Conservation (phyloP, 2,888 invertebrate genomes). For the Drosophila emarginata region DNA sequence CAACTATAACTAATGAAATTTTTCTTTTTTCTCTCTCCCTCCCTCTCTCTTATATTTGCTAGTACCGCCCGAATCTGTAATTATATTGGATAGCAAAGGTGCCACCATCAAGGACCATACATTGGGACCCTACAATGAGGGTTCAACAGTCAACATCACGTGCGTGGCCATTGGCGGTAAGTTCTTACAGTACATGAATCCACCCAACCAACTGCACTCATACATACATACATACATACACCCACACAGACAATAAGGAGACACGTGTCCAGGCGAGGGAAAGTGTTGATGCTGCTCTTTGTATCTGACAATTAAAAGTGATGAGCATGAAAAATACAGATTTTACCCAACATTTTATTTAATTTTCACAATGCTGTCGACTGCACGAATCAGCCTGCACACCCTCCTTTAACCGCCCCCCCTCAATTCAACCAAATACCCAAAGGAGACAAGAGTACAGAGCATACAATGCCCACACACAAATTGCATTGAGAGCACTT, state of each 20-base stretch:
- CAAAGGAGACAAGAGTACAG: slow-evolving; percentile 1
- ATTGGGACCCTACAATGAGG: slow-evolving; percentile 93
- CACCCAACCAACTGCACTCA: background rate
- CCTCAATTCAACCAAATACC: slow-evolving; percentile 1
- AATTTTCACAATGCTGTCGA: slow-evolving; percentile 72
- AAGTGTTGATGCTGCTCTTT: slow-evolving; percentile 72
- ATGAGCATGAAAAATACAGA: slow-evolving; percentile 61
- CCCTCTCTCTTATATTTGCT: slow-evolving; percentile 70
- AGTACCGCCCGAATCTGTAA: slow-evolving; percentile 92
- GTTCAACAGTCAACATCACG: slow-evolving; percentile 90
- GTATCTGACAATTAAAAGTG: slow-evolving; percentile 75
- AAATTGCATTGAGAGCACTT: slow-evolving; percentile 79
- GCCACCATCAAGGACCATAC: slow-evolving; percentile 89
- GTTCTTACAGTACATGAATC: slow-evolving; percentile 60
- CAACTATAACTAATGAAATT: background rate
- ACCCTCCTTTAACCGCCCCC: background rate
- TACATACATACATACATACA: no score
- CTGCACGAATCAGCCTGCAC: slow-evolving; percentile 58
- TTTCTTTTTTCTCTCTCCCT: background rate
- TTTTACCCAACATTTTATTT: slow-evolving; percentile 64
- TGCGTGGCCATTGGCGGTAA: slow-evolving; percentile 94
- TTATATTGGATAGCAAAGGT: slow-evolving; percentile 91
- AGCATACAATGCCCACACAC: slow-evolving; percentile 62
- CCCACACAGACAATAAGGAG: background rate
- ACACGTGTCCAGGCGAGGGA: slow-evolving; percentile 12